Base-by-base conservation (phyloP, 2,113 vertebrate species). In the Gymnarchus niloticus region DNA sequence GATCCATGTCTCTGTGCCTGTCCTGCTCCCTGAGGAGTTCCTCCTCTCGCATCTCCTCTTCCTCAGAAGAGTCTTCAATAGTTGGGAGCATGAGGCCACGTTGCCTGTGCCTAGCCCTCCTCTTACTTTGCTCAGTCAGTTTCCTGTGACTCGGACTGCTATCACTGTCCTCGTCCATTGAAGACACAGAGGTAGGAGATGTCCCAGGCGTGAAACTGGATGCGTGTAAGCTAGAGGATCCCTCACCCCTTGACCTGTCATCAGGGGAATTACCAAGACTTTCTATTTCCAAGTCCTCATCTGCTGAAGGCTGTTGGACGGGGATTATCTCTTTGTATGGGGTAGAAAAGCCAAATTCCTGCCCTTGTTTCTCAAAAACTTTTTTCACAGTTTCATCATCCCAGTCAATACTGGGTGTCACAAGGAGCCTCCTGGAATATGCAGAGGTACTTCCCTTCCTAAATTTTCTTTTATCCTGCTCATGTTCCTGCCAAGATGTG, bases 1-100 rank as follows among this genome's bases (percentile, higher is more conserved):
- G 95, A 84, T 96, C 95, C 84, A 94, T 84, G 86, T 96, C 96
- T 17, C 94, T 92, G 56, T 99, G 98, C 88, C 97, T 98, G 89
- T 99, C 98, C 89, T 99, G 97, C 84, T 99, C 98, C 85, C 95
- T 96, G 59, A 98, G 89, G 17, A 98, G 92, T 41, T 99, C 97
- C 87, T 99, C 98, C 90, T 99, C 98, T 73, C 97, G 92, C 51
- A 99, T 83, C 86, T 99, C 98, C 86, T 99, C 98, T 88, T 99
- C 98, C 90, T 99, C 98, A 6, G 98, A 99, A 21, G 98, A 99
- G 90, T 99, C 98, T 92, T 99, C 98, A 89, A 99, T 99, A 23
- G 98, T 99, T 46, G 98, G 98, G 48, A 99, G 91, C 85, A 95
- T 95, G 88, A 98, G 97, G 54, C 97, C 97, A 77, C 97, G 95